Evolutionary conservation across 2,113 vertebrate genomes (phyloP), one percentile per base, ranked within the genome.

Genomic region (Lethenteron camtschaticum): DNA sequence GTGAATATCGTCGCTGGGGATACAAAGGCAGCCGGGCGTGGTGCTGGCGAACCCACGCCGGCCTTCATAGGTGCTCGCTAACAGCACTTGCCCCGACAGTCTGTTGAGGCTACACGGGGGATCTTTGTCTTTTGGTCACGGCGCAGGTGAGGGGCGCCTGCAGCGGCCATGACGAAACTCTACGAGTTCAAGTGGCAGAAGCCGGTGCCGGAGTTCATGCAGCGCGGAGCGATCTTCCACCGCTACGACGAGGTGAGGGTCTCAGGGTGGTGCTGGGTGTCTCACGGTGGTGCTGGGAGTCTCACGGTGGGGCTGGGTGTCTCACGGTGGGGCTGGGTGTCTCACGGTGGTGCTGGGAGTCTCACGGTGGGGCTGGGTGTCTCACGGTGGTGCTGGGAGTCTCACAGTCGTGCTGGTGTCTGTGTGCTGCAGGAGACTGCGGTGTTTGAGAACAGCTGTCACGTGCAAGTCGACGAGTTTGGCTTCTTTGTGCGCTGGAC

Each of bases 111-210:
- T 6, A 41, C 5, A 41, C 41, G 24, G 41, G 41, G 41, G 4
- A 41, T 41, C 41, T 41, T 41, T 41, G 41, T 41, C 41, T 41
- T 41, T 41, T 41, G 24, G 3, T 41, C 24, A 41, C 24, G 24
- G 24, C 24, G 24, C 24, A 41, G 24, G 24, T 41, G 24, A 41
- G 24, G 24, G 24, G 24, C 24, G 24, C 24, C 3, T 41, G 24
- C 10, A 10, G 20, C 60, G 10, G 60, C 80, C 81, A 99, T 96
- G 94, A 92, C 91, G 57, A 96, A 96, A 79, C 88, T 87, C 69
- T 99, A 99, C 20, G 86, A 92, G 79, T 99, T 99, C 80, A 88
- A 94, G 82, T 99, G 94, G 94, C 88, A 95, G 82, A 96, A 95
- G 79, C 81, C 83, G 74, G 83, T 95, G 74, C 87, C 90, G 24